phyloP scores from a whole-genome alignment of 2,113 vertebrate genomes.

The Microcebus ravelobensis region DNA sequence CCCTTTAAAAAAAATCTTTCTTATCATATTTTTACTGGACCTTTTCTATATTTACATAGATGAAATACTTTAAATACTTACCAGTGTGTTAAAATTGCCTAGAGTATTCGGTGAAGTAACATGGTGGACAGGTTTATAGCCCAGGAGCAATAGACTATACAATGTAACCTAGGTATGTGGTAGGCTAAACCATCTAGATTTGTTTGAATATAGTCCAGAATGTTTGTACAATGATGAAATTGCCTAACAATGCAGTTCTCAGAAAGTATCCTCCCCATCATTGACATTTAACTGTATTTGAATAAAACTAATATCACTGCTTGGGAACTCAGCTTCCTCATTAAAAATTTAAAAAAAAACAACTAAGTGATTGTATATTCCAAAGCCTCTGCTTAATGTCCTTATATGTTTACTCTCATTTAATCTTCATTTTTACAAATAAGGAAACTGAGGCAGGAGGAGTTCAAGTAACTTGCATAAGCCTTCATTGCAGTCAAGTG shows the following conservation, averaged over 20 bases:
- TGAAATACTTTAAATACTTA: background rate
- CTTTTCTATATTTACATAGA: background rate
- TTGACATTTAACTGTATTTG: background rate
- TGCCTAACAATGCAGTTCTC: background rate
- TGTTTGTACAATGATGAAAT: background rate
- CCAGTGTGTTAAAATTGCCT: background rate
- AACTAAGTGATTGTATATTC: background rate
- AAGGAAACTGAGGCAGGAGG: background rate
- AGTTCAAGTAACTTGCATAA: background rate
- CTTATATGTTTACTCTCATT: background rate
- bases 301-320: background rate
- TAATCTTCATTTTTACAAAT: background rate
- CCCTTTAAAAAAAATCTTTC: background rate
- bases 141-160: background rate
- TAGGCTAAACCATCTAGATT: background rate
- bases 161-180: background rate
- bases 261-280: background rate
- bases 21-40: background rate
- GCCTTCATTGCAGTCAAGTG: background rate
- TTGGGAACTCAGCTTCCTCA: background rate
- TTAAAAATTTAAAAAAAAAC: constrained; percentile 12
- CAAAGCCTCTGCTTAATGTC: background rate
- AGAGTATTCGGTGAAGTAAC: background rate
- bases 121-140: background rate
- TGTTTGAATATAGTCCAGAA: background rate